phyloP scores from a whole-genome alignment of 2,113 vertebrate species.

The Myotis lucifugus region DNA sequence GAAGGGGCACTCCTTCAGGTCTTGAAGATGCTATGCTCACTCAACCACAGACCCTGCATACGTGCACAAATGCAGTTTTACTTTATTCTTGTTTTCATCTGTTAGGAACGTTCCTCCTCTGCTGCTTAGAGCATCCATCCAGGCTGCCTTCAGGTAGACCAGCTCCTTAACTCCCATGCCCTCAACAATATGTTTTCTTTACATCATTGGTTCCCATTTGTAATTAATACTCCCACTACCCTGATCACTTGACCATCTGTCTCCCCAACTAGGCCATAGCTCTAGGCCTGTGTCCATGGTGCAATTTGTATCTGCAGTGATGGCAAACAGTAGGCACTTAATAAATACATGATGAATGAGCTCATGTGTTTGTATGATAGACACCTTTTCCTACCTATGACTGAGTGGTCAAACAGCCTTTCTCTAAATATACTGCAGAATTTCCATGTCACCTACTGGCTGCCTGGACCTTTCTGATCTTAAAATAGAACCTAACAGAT shows the following conservation, averaged over 20 bases:
- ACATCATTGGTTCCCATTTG: neutral
- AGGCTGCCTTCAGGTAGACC: neutral
- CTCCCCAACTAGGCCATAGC: neutral
- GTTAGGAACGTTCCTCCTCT: neutral
- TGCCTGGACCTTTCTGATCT: neutral
- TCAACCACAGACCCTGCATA: neutral
- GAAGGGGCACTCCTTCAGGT: neutral
- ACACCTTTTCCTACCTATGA: neutral
- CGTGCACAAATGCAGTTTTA: neutral
- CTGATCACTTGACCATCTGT: neutral
- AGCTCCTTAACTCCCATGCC: neutral
- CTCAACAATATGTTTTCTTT: neutral
- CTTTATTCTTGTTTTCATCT: neutral
- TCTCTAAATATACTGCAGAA: neutral
- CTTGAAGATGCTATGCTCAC: neutral
- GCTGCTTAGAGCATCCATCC: neutral
- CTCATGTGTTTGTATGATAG: neutral
- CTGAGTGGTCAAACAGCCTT: neutral
- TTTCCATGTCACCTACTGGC: neutral
- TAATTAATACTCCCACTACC: neutral
- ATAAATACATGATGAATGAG: neutral
- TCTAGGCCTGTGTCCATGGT: neutral
- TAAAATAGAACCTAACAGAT: neutral
- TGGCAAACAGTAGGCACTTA: neutral
- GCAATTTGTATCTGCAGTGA: neutral